Evolutionary conservation across 2,888 invertebrate species (phyloP).

Genomic region (Nomada fabriciana): DNA sequence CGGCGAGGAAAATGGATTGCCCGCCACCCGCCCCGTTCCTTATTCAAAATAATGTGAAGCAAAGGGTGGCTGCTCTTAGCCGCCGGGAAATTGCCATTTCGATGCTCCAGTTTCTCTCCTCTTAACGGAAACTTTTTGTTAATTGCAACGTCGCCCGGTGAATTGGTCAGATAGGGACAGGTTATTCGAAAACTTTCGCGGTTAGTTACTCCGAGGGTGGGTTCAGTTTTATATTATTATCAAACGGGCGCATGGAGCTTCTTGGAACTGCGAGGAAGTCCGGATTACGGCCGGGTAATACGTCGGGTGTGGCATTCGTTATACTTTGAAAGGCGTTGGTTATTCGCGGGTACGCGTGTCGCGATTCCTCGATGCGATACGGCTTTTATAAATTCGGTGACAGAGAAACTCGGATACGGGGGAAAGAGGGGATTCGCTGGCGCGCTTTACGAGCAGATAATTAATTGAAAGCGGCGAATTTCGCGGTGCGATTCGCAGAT

Average conservation of each 20-base stretch:
- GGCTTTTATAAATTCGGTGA: not conserved
- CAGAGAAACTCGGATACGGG: not conserved
- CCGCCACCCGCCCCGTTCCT: slow-evolving; percentile 39
- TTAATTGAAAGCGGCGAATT: slow-evolving; percentile 44
- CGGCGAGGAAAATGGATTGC: slow-evolving; percentile 71
- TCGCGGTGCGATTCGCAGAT: not conserved
- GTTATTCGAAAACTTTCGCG: not conserved
- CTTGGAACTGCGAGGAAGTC: not conserved
- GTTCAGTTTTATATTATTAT: not conserved
- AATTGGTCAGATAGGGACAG: not conserved
- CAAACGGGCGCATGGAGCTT: not conserved
- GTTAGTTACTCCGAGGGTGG: not conserved
- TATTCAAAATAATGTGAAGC: slow-evolving; percentile 64
- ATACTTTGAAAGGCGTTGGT: not conserved
- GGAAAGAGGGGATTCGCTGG: not conserved
- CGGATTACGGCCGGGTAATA: slow-evolving; percentile 36
- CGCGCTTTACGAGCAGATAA: slow-evolving; percentile 22
- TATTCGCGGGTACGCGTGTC: not conserved
- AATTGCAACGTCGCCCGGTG: slow-evolving; percentile 58
- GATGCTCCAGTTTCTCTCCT: slow-evolving; percentile 32
- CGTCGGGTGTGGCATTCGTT: too few relatives aligned
- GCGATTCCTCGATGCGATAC: slow-evolving; percentile 32
- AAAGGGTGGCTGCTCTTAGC: slow-evolving; percentile 34
- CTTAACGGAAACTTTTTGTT: slow-evolving; percentile 55
- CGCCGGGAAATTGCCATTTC: slow-evolving; percentile 52